A percentile compares a stretch with the other conserved stretches of the same genome.
Conservation (phyloP, 2,888 invertebrate genomes). For the Nemurella pictetii region DNA sequence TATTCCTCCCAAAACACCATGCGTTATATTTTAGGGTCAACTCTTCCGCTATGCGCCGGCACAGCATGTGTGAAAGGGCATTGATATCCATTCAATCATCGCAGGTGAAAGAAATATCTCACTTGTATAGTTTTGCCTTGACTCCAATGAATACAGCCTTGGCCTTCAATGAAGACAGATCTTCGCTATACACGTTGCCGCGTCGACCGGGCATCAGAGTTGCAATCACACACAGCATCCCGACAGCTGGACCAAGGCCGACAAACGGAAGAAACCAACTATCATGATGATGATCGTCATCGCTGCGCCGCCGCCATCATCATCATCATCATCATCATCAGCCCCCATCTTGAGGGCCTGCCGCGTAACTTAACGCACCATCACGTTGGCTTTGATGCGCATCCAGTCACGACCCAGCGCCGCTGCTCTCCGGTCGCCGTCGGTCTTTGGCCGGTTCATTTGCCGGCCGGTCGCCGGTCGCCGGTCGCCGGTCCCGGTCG, state of each 20-base stretch:
- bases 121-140: background rate
- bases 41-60: too few relatives aligned
- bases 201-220: background rate
- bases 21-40: too few relatives aligned
- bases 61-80: background rate
- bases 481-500: background rate
- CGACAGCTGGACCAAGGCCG: constrained; percentile 16
- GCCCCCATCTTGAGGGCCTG: constrained; percentile 13
- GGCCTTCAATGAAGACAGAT: background rate
- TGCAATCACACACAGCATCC: background rate
- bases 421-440: background rate
- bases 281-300: constrained; percentile 16
- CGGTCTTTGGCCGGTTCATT: background rate
- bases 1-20: too few relatives aligned
- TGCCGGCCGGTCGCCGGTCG: background rate
- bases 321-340: constrained; percentile 7
- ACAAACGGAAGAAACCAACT: constrained; percentile 27
- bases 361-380: constrained; percentile 28
- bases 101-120: background rate
- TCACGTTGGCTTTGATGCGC: constrained; percentile 28
- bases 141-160: background rate
- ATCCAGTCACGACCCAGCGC: constrained; percentile 19
- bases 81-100: background rate
- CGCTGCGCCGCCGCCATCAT: too few relatives aligned
- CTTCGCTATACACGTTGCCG: background rate